A percentile compares a stretch with the other conserved stretches of the same genome.
Conservation (phyloP, 2,113 vertebrate genomes). For the Prietella phreatophila region DNA sequence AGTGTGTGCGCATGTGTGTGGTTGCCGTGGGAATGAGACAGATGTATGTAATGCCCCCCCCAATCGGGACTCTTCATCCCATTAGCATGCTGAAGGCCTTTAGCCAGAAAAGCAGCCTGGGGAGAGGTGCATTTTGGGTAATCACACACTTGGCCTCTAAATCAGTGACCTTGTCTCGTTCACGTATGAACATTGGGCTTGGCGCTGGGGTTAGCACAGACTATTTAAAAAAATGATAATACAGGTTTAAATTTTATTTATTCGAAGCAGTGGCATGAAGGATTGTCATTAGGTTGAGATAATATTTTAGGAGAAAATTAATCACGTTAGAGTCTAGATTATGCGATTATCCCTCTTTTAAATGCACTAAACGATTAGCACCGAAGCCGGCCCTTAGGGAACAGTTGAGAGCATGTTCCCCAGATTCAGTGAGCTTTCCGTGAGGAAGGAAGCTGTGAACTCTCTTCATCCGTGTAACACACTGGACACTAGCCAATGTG, state of each 20-base stretch:
- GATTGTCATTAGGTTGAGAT: slow-evolving; percentile 10
- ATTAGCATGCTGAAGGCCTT: slow-evolving; percentile 10
- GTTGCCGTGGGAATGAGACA: slow-evolving; percentile 53
- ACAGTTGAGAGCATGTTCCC: slow-evolving; percentile 11
- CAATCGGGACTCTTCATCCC: slow-evolving; percentile 14
- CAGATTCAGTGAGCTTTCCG: slow-evolving; percentile 50
- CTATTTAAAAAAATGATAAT: background rate
- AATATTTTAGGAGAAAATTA: slow-evolving; percentile 54
- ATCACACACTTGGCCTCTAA: background rate
- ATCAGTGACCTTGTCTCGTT: slow-evolving; percentile 11
- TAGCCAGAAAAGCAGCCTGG: background rate
- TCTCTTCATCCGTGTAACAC: slow-evolving; percentile 59
- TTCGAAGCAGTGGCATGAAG: background rate
- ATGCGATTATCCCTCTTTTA: slow-evolving; percentile 61
- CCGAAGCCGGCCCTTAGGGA: slow-evolving; percentile 55
- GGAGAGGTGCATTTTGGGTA: background rate
- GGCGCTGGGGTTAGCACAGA: background rate
- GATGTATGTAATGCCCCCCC: slow-evolving; percentile 40
- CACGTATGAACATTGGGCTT: slow-evolving; percentile 10
- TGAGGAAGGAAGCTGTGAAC: slow-evolving; percentile 59
- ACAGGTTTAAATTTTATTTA: background rate
- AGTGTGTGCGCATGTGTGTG: background rate
- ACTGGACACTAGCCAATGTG: slow-evolving; percentile 66
- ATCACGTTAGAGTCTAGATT: slow-evolving; percentile 67
- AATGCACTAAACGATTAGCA: slow-evolving; percentile 66